Base-by-base conservation (phyloP, 2,888 invertebrate genomes). In the Andricus curvator region DNA sequence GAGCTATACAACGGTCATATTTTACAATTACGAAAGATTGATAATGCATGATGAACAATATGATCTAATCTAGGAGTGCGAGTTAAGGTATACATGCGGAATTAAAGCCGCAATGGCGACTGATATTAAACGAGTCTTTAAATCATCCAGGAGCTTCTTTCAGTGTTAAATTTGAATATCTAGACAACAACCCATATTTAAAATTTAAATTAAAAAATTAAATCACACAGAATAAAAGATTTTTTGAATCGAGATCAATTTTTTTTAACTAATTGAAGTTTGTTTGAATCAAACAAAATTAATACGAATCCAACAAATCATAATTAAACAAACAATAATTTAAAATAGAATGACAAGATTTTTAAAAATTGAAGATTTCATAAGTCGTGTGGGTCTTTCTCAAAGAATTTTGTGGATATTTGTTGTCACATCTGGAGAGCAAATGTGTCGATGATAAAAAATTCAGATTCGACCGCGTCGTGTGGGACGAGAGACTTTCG, bases 21-120 rank as follows among this genome's bases (percentile, higher is more conserved):
- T 74, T 74, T 56, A 74, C 56, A 74, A 74, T 74, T 74, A 68
- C 68, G 44, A 48, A 68, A 56, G 74, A 56, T 74, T 74, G 74
- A 74, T 74, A 74, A 56, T 74, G n/a, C 6, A n/a, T 56, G 13
- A 74, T 51, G 74, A 74, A 70, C 70, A 56, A 56, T 44, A 44
- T 74, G 74, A 74, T 74, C n/a, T 74, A 74, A 56, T 56, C 56
- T 29, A 74, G 74, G 11, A 74, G 74, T 48, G 74, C 20, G 29
- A 70, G 51, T 70, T 70, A 51, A 70, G 48, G 70, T 70, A 70
- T 70, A 70, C 48, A 70, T 70, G 51, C 20, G 56, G 33, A 74
- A 56, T 74, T 56, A 74, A 74, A 56, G 20, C n/a, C 13, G 11
- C 15, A 29, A n/a, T 56, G 70, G 29, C 33, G 70, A 70, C 51